A percentile compares a stretch with the other conserved stretches of the same genome.
phyloP scores from a whole-genome alignment of 2,797 vertebrate species.

The Molossus molossus region DNA sequence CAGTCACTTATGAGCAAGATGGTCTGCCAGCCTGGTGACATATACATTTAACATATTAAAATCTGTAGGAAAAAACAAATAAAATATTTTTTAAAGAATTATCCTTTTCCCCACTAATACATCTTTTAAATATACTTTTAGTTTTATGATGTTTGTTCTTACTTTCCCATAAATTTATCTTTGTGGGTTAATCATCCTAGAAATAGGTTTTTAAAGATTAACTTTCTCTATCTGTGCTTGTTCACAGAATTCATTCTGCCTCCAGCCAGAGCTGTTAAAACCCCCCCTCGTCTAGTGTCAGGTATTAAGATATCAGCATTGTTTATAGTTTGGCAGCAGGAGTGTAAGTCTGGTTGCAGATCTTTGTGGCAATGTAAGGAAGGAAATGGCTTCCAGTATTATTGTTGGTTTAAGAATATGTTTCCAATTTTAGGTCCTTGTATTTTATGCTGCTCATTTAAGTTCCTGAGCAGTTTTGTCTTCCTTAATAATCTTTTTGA shows the following conservation, averaged over 20 bases:
- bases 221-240: not conserved
- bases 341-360: slow-evolving; percentile 54
- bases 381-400: slow-evolving; percentile 73
- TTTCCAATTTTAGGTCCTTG: slow-evolving; percentile 66
- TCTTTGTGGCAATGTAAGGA: slow-evolving; percentile 67
- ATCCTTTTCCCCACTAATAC: not conserved
- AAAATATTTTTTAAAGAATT: not conserved
- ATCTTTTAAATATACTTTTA: slow-evolving; percentile 60
- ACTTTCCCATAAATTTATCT: slow-evolving; percentile 41
- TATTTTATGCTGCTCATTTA: slow-evolving; percentile 48
- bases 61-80: not conserved
- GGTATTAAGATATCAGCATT: not conserved
- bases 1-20: not conserved
- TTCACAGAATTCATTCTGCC: not conserved
- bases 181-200: not conserved
- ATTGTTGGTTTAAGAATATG: slow-evolving; percentile 72
- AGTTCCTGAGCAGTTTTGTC: slow-evolving; percentile 65
- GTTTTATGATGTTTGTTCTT: slow-evolving; percentile 39
- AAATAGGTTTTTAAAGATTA: slow-evolving; percentile 36
- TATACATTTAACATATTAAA: not conserved
- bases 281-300: not conserved
- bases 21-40: not conserved
- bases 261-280: not conserved
- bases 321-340: slow-evolving; percentile 55
- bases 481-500: slow-evolving; percentile 50